phyloP scores from a whole-genome alignment of 2,797 vertebrate species.

The Coregonus ussuriensis region DNA sequence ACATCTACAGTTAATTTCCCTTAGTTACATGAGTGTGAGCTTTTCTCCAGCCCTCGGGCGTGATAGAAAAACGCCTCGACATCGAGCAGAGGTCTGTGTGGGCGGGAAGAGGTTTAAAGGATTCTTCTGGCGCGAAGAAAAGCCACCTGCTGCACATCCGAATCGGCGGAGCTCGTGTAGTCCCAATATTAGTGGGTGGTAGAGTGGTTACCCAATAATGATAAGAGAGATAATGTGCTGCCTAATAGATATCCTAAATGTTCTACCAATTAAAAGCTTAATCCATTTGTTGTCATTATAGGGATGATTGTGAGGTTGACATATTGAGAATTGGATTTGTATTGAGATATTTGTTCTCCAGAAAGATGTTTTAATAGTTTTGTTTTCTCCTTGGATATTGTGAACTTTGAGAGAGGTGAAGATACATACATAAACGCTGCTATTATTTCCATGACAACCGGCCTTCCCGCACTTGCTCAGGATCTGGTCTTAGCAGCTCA shows the following conservation, averaged over 20 bases:
- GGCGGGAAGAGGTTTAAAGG: constrained; percentile 50
- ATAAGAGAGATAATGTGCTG: not conserved
- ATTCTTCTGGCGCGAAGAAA: constrained; percentile 29
- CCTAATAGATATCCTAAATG: not conserved
- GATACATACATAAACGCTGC: constrained; percentile 10
- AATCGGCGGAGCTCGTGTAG: not conserved
- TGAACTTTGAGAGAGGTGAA: constrained; percentile 1
- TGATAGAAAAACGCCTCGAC: constrained; percentile 37
- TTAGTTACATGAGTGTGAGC: constrained; percentile 28
- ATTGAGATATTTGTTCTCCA: no score
- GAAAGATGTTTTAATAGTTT: not conserved
- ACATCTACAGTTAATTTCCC: constrained; percentile 35
- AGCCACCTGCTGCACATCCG: constrained; percentile 25
- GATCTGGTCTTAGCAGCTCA: constrained; percentile 32
- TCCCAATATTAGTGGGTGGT: not conserved
- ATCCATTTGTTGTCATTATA: not conserved
- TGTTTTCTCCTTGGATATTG: not conserved
- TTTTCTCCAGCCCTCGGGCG: constrained; percentile 40
- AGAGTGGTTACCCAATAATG: not conserved
- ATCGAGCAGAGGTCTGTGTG: constrained; percentile 56
- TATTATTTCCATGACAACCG: constrained; percentile 69
- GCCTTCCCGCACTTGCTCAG: constrained; percentile 39
- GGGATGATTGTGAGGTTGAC: not conserved
- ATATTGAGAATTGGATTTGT: not conserved
- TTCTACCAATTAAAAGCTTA: not conserved